Conservation (phyloP, 2,113 vertebrate genomes). For the Anolis sagrei region DNA sequence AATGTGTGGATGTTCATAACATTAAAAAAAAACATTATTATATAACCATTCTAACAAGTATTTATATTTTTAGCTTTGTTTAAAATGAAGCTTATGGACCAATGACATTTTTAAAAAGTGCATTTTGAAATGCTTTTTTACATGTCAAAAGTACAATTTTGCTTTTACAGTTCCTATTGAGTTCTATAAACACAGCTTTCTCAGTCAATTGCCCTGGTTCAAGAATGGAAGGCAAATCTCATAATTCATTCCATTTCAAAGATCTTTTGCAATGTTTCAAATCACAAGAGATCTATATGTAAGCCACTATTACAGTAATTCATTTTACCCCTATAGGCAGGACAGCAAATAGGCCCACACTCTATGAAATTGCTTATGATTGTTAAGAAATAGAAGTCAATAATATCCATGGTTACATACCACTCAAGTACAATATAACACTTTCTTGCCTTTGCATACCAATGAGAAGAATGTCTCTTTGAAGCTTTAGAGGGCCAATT, state of each 20-base stretch:
- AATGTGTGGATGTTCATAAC: conserved; percentile 16
- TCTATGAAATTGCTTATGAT: conserved; percentile 41
- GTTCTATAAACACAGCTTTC: conserved; percentile 14
- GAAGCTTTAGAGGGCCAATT: background rate
- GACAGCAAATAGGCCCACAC: conserved; percentile 56
- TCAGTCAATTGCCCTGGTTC: conserved; percentile 1
- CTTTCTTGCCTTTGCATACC: conserved; percentile 42
- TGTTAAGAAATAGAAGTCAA: conserved; percentile 51
- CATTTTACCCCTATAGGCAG: conserved; percentile 42
- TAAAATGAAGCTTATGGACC: background rate
- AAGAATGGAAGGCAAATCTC: conserved; percentile 42
- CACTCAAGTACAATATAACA: conserved; percentile 52
- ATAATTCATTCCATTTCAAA: background rate
- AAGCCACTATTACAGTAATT: conserved; percentile 36
- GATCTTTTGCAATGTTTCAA: conserved; percentile 26
- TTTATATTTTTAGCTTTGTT: background rate
- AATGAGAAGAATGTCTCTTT: background rate
- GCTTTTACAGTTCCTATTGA: conserved; percentile 44
- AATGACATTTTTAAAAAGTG: conserved; percentile 1
- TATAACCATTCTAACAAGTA: background rate
- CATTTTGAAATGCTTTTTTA: conserved; percentile 12
- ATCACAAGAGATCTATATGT: conserved; percentile 9
- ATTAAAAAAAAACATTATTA: no score
- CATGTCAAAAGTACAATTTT: conserved; percentile 41
- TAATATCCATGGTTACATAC: conserved; percentile 41